phyloP scores from a whole-genome alignment of 1,140 invertebrate genomes.

The Brevipalpus yothersi region DNA sequence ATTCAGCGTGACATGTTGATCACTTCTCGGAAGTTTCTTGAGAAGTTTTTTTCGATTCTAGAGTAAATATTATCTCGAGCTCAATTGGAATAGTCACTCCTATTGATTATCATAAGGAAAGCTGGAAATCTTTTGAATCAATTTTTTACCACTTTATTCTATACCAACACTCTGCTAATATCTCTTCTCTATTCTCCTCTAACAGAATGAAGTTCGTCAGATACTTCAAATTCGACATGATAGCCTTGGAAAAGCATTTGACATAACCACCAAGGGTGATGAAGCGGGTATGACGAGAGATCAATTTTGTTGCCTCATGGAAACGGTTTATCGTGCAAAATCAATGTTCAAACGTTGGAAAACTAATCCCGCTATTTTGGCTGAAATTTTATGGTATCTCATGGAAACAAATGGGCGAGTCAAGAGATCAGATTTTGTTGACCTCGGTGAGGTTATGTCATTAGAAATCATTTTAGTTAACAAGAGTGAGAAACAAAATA shows the following conservation, averaged over 20 bases:
- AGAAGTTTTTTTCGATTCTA: no score
- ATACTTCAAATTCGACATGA: conserved; percentile 21
- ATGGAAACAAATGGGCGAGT: conserved; percentile 20
- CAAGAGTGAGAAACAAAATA: conserved; percentile 10
- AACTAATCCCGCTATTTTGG: conserved; percentile 11
- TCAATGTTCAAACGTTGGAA: neutral
- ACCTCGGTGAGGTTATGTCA: conserved; percentile 24
- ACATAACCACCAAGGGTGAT: conserved; percentile 16
- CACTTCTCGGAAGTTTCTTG: no score
- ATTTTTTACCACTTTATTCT: no score
- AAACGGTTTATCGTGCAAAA: conserved; percentile 11
- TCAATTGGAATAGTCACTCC: no score
- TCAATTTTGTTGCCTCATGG: conserved; percentile 16
- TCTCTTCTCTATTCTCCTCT: neutral
- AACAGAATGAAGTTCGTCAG: conserved; percentile 24
- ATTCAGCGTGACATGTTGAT: no score
- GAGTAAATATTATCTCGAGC: no score
- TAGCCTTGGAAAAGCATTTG: conserved; percentile 21
- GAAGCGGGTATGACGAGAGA: neutral
- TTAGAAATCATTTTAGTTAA: conserved; percentile 17
- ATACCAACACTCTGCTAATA: no score
- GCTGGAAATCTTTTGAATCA: no score
- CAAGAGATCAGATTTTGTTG: conserved; percentile 23
- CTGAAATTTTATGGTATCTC: conserved; percentile 22
- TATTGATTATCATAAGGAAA: no score